These are phyloP conservation scores for Physella acuta DNA, from an alignment of 1,140 invertebrate genomes.

Conservation along the genomic window DNA sequence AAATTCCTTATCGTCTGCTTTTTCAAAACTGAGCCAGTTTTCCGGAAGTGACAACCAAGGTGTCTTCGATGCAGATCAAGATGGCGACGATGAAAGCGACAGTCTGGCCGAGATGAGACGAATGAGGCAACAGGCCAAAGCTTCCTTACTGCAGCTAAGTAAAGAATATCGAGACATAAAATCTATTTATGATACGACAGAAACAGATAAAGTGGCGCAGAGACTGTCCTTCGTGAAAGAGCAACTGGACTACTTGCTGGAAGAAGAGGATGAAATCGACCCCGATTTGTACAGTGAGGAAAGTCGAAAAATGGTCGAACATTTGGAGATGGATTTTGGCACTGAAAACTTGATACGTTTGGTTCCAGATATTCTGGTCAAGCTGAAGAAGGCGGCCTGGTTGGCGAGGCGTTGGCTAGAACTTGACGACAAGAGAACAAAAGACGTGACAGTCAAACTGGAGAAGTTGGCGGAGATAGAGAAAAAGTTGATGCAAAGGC, in stretches of 20 bases:
- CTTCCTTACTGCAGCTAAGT: constrained; percentile 40
- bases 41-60: constrained; percentile 29
- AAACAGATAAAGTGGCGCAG: constrained; percentile 44
- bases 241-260: constrained; percentile 46
- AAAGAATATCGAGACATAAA: constrained; percentile 47
- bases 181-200: constrained; percentile 46
- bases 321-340: constrained; percentile 42
- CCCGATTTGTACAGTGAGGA: constrained; percentile 46
- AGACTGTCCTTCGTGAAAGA: constrained; percentile 49
- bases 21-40: constrained; percentile 39
- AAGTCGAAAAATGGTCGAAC: constrained; percentile 39
- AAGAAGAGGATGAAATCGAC: constrained; percentile 43
- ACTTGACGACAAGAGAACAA: constrained; percentile 44
- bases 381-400: constrained; percentile 45
- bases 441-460: constrained; percentile 44
- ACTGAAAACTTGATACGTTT: constrained; percentile 39
- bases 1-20: constrained; percentile 32
- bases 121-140: constrained; percentile 34
- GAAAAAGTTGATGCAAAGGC: constrained; percentile 34
- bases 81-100: constrained; percentile 27
- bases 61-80: constrained; percentile 11
- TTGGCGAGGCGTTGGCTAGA: constrained; percentile 45
- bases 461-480: constrained; percentile 37
- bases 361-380: constrained; percentile 48
- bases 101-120: constrained; percentile 26